phyloP scores from a whole-genome alignment of 2,797 vertebrate genomes.

The Meriones psammophilus region DNA sequence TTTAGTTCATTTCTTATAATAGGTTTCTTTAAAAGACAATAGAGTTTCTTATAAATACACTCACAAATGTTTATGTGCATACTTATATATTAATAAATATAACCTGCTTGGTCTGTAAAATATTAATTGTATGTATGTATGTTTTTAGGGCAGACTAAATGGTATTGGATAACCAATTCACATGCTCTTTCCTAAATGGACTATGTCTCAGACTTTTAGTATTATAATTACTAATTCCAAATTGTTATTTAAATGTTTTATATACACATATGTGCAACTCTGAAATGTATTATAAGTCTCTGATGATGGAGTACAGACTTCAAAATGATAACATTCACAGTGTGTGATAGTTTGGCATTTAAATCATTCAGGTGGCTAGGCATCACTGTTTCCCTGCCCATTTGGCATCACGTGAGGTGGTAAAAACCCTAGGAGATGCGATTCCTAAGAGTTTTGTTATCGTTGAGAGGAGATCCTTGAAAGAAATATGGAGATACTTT shows the following conservation, averaged over 20 bases:
- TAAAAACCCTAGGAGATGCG: background rate
- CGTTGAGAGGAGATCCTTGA: too few species aligned
- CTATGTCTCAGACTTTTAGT: background rate
- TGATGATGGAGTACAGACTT: background rate
- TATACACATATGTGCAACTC: background rate
- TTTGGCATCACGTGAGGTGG: fast-evolving
- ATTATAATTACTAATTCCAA: background rate
- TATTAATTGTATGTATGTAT: background rate
- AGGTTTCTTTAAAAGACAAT: background rate
- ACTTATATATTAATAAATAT: background rate
- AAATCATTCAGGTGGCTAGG: background rate
- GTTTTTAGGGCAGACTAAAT: background rate
- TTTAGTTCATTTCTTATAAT: background rate
- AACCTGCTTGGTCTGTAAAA: background rate
- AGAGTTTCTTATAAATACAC: background rate
- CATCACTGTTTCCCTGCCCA: background rate
- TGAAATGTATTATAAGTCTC: background rate
- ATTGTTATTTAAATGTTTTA: background rate
- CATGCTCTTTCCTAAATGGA: too few species aligned
- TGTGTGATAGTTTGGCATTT: background rate
- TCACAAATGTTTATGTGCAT: background rate
- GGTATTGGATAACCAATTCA: background rate
- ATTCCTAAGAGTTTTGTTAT: fast-evolving
- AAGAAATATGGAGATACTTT: background rate
- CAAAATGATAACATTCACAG: background rate